Percentiles rank a stretch among this genome's conserved stretches.
These are phyloP conservation scores for Mus pahari DNA, from an alignment of 2,113 vertebrate species.

Conservation along the genomic window DNA sequence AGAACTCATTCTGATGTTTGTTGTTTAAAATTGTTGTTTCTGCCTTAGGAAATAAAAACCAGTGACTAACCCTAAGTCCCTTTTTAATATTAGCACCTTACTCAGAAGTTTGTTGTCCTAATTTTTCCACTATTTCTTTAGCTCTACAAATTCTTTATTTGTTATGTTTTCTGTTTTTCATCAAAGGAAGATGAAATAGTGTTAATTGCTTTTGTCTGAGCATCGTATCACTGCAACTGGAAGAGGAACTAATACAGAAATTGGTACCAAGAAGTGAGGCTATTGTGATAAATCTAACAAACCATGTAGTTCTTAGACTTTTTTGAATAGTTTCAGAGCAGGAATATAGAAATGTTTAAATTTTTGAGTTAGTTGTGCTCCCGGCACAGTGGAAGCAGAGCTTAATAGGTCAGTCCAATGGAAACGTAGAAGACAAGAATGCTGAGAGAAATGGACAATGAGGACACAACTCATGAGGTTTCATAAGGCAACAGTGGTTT, in stretches of 20 bases:
- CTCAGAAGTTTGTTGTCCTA: background rate
- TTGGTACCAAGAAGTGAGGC: background rate
- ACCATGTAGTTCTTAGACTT: background rate
- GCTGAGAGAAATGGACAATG: background rate
- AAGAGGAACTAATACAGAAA: background rate
- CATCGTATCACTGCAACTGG: background rate
- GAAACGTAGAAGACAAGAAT: background rate
- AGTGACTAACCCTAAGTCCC: background rate
- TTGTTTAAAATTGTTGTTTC: background rate
- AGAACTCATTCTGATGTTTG: background rate
- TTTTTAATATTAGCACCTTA: background rate
- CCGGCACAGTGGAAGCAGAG: background rate
- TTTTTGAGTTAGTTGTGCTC: background rate
- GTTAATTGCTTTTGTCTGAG: background rate
- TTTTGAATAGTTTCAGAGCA: background rate
- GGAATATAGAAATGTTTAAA: background rate
- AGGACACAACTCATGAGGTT: no score
- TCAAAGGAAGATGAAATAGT: background rate
- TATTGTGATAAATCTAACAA: background rate
- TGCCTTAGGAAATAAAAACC: background rate
- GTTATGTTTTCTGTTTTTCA: background rate
- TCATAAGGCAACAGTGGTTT: background rate
- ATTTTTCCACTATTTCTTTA: conserved; percentile 6
- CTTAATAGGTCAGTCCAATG: background rate
- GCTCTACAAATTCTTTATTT: background rate